Evolutionary conservation across 2,888 invertebrate genomes (phyloP).

Genomic region (Spodoptera exigua): DNA sequence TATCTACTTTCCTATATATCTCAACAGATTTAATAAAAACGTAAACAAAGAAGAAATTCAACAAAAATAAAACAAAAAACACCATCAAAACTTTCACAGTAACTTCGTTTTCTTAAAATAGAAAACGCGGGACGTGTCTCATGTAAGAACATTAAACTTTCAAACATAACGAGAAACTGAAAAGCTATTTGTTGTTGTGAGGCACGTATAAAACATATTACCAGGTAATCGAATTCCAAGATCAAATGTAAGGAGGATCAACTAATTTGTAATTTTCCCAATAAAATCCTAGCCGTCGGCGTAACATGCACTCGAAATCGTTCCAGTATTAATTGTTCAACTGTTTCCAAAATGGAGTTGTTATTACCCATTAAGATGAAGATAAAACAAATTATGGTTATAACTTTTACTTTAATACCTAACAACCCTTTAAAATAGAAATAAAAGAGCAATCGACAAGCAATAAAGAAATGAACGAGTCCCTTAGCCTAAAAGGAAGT

Average conservation of each 20-base stretch:
- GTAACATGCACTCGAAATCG: conserved; percentile 63
- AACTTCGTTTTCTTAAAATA: conserved; percentile 62
- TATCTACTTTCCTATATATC: conserved; percentile 6
- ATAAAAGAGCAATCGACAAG: conserved; percentile 60
- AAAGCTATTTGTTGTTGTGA: conserved; percentile 70
- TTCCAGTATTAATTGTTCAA: conserved; percentile 79
- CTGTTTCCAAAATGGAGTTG: conserved; percentile 72
- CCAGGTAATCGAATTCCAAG: conserved; percentile 74
- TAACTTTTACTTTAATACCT: conserved; percentile 63
- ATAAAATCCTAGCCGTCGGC: conserved; percentile 82
- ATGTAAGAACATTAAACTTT: conserved; percentile 67
- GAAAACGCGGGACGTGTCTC: conserved; percentile 70
- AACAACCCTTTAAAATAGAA: conserved; percentile 58
- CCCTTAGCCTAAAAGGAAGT: conserved; percentile 60
- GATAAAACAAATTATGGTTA: conserved; percentile 76
- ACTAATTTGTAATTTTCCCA: conserved; percentile 82
- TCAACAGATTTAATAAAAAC: conserved; percentile 27
- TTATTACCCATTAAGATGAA: conserved; percentile 82
- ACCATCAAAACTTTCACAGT: conserved; percentile 70
- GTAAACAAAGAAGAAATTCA: conserved; percentile 35
- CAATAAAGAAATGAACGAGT: conserved; percentile 56
- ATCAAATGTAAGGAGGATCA: conserved; percentile 74
- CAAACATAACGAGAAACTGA: conserved; percentile 66
- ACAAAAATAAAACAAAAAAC: conserved; percentile 61
- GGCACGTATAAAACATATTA: conserved; percentile 76